Base-by-base conservation (phyloP, 2,888 invertebrate genomes). In the Automeris io region DNA sequence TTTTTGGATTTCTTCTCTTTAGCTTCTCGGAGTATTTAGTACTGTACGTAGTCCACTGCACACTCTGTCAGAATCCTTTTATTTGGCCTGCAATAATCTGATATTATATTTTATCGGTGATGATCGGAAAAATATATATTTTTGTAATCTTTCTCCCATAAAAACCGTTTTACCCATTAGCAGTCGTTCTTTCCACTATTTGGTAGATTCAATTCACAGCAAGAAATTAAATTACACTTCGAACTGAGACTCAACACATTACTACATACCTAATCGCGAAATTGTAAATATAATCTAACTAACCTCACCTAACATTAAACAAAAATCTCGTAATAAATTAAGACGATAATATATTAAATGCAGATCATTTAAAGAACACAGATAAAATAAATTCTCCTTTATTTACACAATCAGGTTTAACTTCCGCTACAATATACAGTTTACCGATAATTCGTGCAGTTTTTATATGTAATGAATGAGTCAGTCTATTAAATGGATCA, bases 401-500 rank as follows among this genome's bases (percentile, higher is more conserved):
- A 34, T 21, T 35, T 21, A 36, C 26, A 24, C 31, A 31, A 37
- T 22, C 32, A 32, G 29, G 29, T 29, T 29, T 7, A 32, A 32
- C 32, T 37, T 37, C 37, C 37, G 37, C 32, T 23, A 32, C 32
- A 31, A 31, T 32, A 9, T 23, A 22, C 23, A 11, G 13, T 18
- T 18, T 16, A 18, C 26, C 37, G 23, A 23, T 16, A 22, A 23
- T 23, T 18, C 23, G 23, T 31, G 12, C 31, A 18, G 18, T 37
- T 16, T n/a, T 9, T 11, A 18, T 31, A 18, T 31, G n/a, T 37
- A 37, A 37, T 37, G 37, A 37, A 23, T 37, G 37, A 37, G 32
- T 37, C 37, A 37, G 37, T 32, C 23, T 19, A 37, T 37, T 11
- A 37, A 37, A 37, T 37, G 37, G 32, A 24, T 32, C 37, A 32